These are phyloP conservation scores for Aspidiotus rigidus DNA, from an alignment of 2,888 invertebrate species.

Conservation along the genomic window DNA sequence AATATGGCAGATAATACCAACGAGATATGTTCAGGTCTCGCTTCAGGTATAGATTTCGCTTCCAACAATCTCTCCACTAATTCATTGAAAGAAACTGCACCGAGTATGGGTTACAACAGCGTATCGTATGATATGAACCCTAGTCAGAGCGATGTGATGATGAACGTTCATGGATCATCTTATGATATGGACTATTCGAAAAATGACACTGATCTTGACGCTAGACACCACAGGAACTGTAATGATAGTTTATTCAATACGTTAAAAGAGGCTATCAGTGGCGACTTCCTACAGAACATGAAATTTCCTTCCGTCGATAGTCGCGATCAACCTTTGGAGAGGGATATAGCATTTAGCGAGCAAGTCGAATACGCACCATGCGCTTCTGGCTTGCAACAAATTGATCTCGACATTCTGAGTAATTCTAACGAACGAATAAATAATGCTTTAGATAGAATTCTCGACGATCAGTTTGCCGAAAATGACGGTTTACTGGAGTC, in stretches of 20 bases:
- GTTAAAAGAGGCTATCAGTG: conserved; percentile 2
- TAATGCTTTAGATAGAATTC: conserved; percentile 16
- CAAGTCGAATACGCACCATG: conserved; percentile 19
- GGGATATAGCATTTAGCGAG: neutral
- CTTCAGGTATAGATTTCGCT: neutral
- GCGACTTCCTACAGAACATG: conserved; percentile 21
- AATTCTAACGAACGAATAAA: conserved; percentile 24
- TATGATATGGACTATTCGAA: neutral
- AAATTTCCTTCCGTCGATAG: conserved; percentile 11
- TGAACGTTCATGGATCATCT: conserved; percentile 10
- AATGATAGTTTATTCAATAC: neutral
- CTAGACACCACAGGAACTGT: neutral
- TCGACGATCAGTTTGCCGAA: conserved; percentile 27
- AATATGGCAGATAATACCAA: neutral
- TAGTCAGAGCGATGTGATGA: neutral
- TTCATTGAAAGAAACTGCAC: conserved; percentile 8
- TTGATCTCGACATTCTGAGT: conserved; percentile 27
- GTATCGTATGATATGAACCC: neutral
- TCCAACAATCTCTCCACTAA: neutral
- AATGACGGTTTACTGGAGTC: conserved; percentile 22
- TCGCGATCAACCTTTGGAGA: neutral
- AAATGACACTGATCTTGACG: conserved; percentile 3
- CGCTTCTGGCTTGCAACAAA: conserved; percentile 17
- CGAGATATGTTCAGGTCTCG: neutral
- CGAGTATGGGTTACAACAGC: conserved; percentile 5